Base-by-base conservation (phyloP, 2,888 invertebrate species). In the Rutpela maculata region DNA sequence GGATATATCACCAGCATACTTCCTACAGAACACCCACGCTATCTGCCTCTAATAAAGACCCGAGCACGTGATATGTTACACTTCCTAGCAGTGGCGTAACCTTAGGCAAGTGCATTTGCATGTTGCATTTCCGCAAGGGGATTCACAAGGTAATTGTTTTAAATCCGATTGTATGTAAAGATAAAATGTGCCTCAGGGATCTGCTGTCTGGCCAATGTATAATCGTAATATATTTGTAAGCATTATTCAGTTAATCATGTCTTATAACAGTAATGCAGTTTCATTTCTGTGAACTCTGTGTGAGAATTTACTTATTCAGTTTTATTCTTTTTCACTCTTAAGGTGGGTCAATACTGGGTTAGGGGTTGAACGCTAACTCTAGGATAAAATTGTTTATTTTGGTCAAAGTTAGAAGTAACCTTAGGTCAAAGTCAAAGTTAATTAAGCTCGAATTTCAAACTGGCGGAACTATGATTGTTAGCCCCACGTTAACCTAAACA, bases 1-100 rank as follows among this genome's bases (percentile, higher is more conserved):
- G 84, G 82, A 79, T 77, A 81, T 85, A 84, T 84, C 84, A 81
- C 81, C 80, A 59, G 79, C 79, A 78, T 82, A 83, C 85, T 84
- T 86, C 85, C 85, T 85, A 86, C 85, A 82, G 79, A 59, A 76
- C 83, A 70, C 86, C 86, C 81, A 85, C 86, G 84, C 84, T 82
- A 78, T 80, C 79, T 80, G 78, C 73, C 77, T 82, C 77, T 75
- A 77, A 83, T 83, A 83, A 82, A 83, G 77, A 76, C 74, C 59
- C n/a, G 55, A 77, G 76, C 78, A 82, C 81, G 81, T 82, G 83
- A 81, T 80, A 77, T 70, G 55, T 75, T 63, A 70, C 56, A 72
- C 55, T 63, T 72, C 72, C 72, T 72, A 63, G 63, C 79, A 81
- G 77, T 72, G 77, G 69, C 78, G 78, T 75, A 73, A 38, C 74